Conservation (phyloP, 1,140 invertebrate genomes). For the Asobara japonica region DNA sequence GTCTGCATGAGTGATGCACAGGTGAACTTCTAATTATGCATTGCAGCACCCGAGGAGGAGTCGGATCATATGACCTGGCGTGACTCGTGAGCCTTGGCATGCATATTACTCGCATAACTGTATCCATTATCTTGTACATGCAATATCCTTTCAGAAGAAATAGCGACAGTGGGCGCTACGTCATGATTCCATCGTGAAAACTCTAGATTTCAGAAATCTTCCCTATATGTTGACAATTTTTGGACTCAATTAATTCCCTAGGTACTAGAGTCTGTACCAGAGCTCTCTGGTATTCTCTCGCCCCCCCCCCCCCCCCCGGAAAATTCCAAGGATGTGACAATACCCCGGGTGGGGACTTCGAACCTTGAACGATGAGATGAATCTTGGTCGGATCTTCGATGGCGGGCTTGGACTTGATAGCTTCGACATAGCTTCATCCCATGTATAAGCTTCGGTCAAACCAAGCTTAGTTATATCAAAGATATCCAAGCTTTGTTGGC, state of each 20-base stretch:
- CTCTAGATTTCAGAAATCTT: not conserved
- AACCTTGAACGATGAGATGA: no score
- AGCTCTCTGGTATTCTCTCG: no score
- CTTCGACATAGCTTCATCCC: no score
- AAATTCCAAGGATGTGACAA: no score
- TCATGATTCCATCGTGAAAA: not conserved
- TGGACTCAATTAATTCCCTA: not conserved
- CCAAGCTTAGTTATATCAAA: no score
- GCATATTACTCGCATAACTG: constrained; percentile 30
- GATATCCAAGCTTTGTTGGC: no score
- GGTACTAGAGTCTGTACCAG: no score
- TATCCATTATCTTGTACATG: constrained; percentile 9
- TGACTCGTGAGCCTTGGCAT: constrained; percentile 45
- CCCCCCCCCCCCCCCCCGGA: no score
- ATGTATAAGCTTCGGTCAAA: no score
- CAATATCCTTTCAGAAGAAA: not conserved
- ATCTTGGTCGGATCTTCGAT: no score
- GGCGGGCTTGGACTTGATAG: no score
- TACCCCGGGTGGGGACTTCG: no score
- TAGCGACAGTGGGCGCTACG: not conserved
- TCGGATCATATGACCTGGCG: constrained; percentile 29
- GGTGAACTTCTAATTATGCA: constrained; percentile 26
- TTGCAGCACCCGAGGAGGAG: constrained; percentile 5
- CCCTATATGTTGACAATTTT: not conserved
- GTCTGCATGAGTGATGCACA: constrained; percentile 6